Base-by-base conservation (phyloP, 2,113 vertebrate genomes). In the Trematocara stigmaticum region DNA sequence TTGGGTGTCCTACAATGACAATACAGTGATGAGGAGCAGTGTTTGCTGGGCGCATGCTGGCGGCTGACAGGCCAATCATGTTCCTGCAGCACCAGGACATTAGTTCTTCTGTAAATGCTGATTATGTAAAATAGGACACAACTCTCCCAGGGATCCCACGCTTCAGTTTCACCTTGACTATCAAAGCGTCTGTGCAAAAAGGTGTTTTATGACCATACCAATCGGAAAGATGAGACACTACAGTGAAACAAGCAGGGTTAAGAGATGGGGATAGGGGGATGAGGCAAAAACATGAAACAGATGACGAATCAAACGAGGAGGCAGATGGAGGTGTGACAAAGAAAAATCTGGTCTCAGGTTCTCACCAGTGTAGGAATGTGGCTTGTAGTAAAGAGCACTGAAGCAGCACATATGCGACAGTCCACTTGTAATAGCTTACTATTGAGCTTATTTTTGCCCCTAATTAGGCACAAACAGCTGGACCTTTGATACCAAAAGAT, bases 161-260 rank as follows among this genome's bases (percentile, higher is more conserved):
- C 35, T 91, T 93, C 78, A 88, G 87, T 93, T 94, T 94, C 88
- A 94, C 89, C 86, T 93, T 90, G 89, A 92, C 90, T 83, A 92
- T 92, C 85, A 92, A 94, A 91, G 85, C 79, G 90, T 87, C 92
- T 66, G 82, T 13, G 10, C 53, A 10, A 81, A 81, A 89, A 85
- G 83, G 35, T 84, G 79, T 87, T 95, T 93, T 94, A 90, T 76
- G 69, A 81, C 82, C 87, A 88, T 83, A 35, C n/a, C 59, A 42
- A 88, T 91, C 29, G 1, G 84, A 86, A 85, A 89, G 81, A 89
- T 53, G 78, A 91, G 81, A 86, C 47, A 52, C 23, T 34, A 59
- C 64, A 56, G 57, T 76, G 82, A 88, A 59, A 34, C 12, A 38
- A 81, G 56, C 55, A 59, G 34, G 35, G 45, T n/a, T 16, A 47